These are phyloP conservation scores for Leistus spinibarbis DNA, from an alignment of 2,888 invertebrate genomes.

Conservation along the genomic window DNA sequence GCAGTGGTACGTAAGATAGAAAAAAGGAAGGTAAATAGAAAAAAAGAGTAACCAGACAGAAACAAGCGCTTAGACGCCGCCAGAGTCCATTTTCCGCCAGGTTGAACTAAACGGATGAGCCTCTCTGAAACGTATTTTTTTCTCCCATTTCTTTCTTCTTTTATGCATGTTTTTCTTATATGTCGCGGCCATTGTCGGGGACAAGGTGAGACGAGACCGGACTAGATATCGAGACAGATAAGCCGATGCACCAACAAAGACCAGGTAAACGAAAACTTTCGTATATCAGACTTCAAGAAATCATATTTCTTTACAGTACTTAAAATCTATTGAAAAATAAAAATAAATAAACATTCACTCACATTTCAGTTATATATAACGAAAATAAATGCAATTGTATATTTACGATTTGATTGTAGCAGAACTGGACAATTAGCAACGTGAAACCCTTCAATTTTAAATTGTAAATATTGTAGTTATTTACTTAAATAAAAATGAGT, in stretches of 20 bases:
- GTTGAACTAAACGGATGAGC: slow-evolving; percentile 54
- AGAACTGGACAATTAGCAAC: too few species aligned
- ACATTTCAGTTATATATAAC: too few species aligned
- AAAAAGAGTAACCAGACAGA: background rate
- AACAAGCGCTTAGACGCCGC: slow-evolving; percentile 39
- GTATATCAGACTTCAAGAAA: background rate
- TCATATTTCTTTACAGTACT: too few species aligned
- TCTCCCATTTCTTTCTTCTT: slow-evolving; percentile 22
- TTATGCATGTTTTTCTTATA: slow-evolving; percentile 20
- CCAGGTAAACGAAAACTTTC: slow-evolving; percentile 21
- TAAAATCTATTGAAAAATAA: too few species aligned
- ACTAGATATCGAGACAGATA: slow-evolving; percentile 38
- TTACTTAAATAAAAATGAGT: too few species aligned
- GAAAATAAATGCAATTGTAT: too few species aligned
- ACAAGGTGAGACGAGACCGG: slow-evolving; percentile 27
- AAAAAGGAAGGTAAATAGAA: too few species aligned
- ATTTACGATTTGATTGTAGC: too few species aligned
- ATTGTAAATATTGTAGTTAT: too few species aligned
- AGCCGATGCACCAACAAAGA: slow-evolving; percentile 24
- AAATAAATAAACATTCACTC: too few species aligned
- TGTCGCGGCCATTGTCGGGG: slow-evolving; percentile 34
- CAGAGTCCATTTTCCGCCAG: slow-evolving; percentile 53
- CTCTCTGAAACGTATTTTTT: slow-evolving; percentile 10
- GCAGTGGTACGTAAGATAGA: background rate
- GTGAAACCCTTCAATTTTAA: too few species aligned